These are phyloP conservation scores for Stegodyphus mimosarum DNA, from an alignment of 1,140 invertebrate genomes.

Conservation along the genomic window DNA sequence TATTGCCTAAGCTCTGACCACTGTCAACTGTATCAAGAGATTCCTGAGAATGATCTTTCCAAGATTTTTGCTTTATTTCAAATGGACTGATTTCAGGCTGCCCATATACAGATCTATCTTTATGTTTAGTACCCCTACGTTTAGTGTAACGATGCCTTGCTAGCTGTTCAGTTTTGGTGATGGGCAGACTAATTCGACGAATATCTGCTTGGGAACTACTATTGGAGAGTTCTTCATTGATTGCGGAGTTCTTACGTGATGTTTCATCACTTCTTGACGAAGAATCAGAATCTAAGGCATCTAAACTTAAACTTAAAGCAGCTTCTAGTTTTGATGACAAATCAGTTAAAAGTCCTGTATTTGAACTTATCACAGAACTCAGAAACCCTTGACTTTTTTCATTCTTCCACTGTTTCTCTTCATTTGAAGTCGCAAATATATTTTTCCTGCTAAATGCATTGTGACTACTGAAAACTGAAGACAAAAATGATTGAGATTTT, in stretches of 20 bases:
- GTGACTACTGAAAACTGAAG: constrained; percentile 49
- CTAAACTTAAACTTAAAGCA: constrained; percentile 58
- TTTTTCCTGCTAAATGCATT: constrained; percentile 29
- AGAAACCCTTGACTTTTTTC: constrained; percentile 51
- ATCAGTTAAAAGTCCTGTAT: constrained; percentile 48
- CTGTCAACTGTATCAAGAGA: constrained; percentile 62
- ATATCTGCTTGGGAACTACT: constrained; percentile 43
- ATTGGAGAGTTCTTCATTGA: constrained; percentile 22
- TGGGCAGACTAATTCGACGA: constrained; percentile 25
- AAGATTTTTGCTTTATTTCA: constrained; percentile 32
- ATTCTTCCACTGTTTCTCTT: constrained; percentile 43
- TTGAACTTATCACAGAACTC: constrained; percentile 52
- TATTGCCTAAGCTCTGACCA: constrained; percentile 62
- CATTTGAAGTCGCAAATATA: constrained; percentile 17
- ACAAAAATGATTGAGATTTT: constrained; percentile 37
- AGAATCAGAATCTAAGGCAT: constrained; percentile 52
- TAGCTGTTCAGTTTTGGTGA: constrained; percentile 40
- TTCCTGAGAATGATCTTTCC: constrained; percentile 61
- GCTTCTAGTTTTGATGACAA: constrained; percentile 61
- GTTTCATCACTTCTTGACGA: constrained; percentile 49
- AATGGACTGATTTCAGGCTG: constrained; percentile 62
- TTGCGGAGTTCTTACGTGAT: constrained; percentile 30
- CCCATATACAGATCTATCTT: constrained; percentile 63
- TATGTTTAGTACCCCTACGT: constrained; percentile 30
- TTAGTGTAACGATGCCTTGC: constrained; percentile 35